These are phyloP conservation scores for Dicycla oo DNA, from an alignment of 2,888 invertebrate genomes.

Conservation along the genomic window DNA sequence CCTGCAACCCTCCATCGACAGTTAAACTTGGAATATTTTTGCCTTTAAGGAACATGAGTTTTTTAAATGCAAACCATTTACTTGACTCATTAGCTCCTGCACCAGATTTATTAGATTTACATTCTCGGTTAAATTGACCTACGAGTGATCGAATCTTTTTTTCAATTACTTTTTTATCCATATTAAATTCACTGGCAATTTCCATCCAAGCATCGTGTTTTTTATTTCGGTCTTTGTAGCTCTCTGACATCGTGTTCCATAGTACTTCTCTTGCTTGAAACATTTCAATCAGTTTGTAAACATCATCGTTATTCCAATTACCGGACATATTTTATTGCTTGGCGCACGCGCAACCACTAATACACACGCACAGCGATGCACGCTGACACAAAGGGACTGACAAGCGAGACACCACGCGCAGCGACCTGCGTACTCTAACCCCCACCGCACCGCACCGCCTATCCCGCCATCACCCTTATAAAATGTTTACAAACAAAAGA, in stretches of 20 bases:
- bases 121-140: slow-evolving; percentile 54
- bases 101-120: slow-evolving; percentile 38
- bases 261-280: slow-evolving; percentile 65
- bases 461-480: slow-evolving; percentile 46
- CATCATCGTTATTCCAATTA: slow-evolving; percentile 56
- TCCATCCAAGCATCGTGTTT: slow-evolving; percentile 66
- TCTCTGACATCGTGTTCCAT: slow-evolving; percentile 62
- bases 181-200: slow-evolving; percentile 44
- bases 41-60: slow-evolving; percentile 58
- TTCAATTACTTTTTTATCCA: slow-evolving; percentile 42
- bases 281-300: slow-evolving; percentile 63
- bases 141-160: slow-evolving; percentile 53
- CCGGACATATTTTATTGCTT: slow-evolving; percentile 62
- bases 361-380: slow-evolving; percentile 60
- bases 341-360: slow-evolving; percentile 63
- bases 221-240: slow-evolving; percentile 63
- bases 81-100: slow-evolving; percentile 43
- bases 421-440: slow-evolving; percentile 46
- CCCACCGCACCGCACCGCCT: slow-evolving; percentile 47
- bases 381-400: slow-evolving; percentile 63
- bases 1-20: slow-evolving; percentile 50
- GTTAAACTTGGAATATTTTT: slow-evolving; percentile 55
- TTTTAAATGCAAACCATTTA: slow-evolving; percentile 63
- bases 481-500: slow-evolving; percentile 53
- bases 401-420: slow-evolving; percentile 53